Evolutionary conservation across 2,888 invertebrate genomes (phyloP), one percentile per base, ranked within the genome.

Genomic region (Prostheceraeus crozeri): DNA sequence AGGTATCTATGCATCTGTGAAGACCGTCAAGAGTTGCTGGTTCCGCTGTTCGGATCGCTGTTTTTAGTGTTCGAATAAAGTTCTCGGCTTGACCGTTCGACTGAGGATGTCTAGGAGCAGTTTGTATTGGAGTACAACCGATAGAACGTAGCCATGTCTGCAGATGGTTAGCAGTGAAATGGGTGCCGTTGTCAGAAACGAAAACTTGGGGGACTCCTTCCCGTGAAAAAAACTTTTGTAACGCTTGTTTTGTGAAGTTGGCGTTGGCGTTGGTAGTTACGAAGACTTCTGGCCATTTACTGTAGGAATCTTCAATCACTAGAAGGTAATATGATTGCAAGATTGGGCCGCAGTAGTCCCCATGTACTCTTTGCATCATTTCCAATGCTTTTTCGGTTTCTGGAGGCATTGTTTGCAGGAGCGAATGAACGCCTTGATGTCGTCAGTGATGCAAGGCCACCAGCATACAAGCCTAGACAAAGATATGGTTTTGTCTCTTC

Each of bases 201-300:
- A 40, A 14, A 14, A 40, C 40, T 16, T n/a, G 14, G 6, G 40
- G 14, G 14, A 40, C 40, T 16, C 27, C 19, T 19, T 16, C 16
- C 11, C 19, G 19, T 46, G 21, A 54, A 21, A 57, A 57, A 6
- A 57, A 16, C 19, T 40, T 40, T 40, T 19, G n/a, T 19, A 40
- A 16, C 6, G 40, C 40, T 40, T 40, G n/a, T 14, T 40, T 40
- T 40, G 40, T 16, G 19, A 40, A 40, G n/a, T 19, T 40, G 40
- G 40, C 40, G n/a, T 14, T 16, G 19, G 40, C 40, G 19, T 14
- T 16, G 40, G 40, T 40, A 16, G 40, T 40, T 19, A 40, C n/a
- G n/a, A 40, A 40, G n/a, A 40, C 40, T 40, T 40, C 40, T 40
- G 40, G 40, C 40, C 40, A 40, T 40, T 40, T 40, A 19, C 14